Base-by-base conservation (phyloP, 2,888 invertebrate species). In the Formica aserva region DNA sequence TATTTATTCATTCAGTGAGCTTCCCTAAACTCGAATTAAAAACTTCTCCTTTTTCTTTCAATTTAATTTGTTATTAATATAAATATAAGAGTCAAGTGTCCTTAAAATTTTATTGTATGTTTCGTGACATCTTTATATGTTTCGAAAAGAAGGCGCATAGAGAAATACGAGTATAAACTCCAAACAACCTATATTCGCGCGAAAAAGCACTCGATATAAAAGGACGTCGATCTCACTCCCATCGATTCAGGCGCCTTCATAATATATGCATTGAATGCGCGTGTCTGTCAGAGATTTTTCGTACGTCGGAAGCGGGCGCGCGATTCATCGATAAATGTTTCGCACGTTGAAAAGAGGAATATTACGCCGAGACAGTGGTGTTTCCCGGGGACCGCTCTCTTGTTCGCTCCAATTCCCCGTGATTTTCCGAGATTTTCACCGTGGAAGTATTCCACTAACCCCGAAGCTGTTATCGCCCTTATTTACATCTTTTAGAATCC, bases 391-490 rank as follows among this genome's bases (percentile, higher is more conserved):
- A 81, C 71, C 57, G 35, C 65, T 55, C 48, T 41, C 60, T 55
- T 48, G 48, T 62, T 80, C 83, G 38, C 55, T 74, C 77, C 77
- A 66, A 77, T 77, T 77, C 82, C 26, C 29, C 38, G 48, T 48
- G 77, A 76, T 60, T 45, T 67, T 67, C 60, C 57, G 55, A 74
- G 62, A 72, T 55, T 66, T 60, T 35, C 57, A 66, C 67, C 67
- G 81, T 62, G 52, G 57, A 76, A 66, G 71, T 72, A 75, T 76
- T 82, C 29, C 75, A 63, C 81, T 69, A 66, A 52, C 71, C 67
- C 22, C 65, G 32, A 60, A 67, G 52, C 78, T 85, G 71, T 82
- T 86, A 84, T 84, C 81, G 81, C 63, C 41, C 80, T 84, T 84
- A 85, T 84, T 82, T 74, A 82, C 71, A 65, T 85, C 74, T 67